Conservation (phyloP, 2,888 invertebrate genomes). For the Pelosia muscerda region DNA sequence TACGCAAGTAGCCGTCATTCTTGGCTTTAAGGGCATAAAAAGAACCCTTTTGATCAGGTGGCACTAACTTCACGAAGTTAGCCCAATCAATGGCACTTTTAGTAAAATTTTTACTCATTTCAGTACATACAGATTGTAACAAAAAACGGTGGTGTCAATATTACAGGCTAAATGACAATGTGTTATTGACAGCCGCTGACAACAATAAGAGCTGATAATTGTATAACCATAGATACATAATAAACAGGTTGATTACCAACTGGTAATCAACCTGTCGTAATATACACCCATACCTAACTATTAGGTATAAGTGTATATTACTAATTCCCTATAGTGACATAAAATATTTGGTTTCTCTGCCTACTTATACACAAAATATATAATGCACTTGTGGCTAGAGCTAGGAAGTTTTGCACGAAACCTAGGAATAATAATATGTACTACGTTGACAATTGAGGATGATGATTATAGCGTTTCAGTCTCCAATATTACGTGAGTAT, state of each 20-base stretch:
- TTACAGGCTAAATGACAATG: neutral
- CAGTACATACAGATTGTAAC: slow-evolving; percentile 11
- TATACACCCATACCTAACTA: too few species aligned
- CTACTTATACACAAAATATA: neutral
- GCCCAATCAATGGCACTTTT: slow-evolving; percentile 72
- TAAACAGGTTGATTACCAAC: too few species aligned
- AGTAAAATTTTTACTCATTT: slow-evolving; percentile 71
- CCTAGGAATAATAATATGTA: neutral
- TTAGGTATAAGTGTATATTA: too few species aligned
- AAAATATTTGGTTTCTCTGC: neutral
- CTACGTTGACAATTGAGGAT: neutral
- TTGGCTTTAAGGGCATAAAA: slow-evolving; percentile 75
- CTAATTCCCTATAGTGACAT: too few species aligned
- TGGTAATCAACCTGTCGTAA: too few species aligned
- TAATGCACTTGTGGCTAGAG: neutral
- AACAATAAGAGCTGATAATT: neutral
- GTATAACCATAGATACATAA: neutral
- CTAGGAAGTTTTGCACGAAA: neutral
- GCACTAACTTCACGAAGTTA: slow-evolving; percentile 69
- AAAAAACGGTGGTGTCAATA: neutral
- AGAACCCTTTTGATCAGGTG: slow-evolving; percentile 64
- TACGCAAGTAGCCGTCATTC: slow-evolving; percentile 69
- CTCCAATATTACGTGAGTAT: neutral
- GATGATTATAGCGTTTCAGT: neutral
- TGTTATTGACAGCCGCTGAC: neutral